A percentile compares a stretch with the other conserved stretches of the same genome.
Evolutionary conservation across 2,113 vertebrate genomes (phyloP).

Genomic region (Phainopepla nitens): DNA sequence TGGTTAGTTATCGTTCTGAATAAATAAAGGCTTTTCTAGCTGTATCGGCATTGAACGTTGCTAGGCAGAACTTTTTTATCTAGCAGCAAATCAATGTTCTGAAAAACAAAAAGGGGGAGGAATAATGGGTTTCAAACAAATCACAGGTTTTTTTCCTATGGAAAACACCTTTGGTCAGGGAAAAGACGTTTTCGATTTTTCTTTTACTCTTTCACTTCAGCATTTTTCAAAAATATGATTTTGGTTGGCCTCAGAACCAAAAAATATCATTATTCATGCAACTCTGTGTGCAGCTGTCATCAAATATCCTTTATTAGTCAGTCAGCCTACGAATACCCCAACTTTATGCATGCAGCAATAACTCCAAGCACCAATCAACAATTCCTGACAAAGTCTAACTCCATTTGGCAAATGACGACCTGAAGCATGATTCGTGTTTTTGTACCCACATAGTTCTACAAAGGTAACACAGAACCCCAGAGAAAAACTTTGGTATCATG

Average conservation of each 20-base stretch:
- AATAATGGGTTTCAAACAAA: not conserved
- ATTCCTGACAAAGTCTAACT: not conserved
- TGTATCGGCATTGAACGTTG: not conserved
- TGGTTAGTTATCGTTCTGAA: not conserved
- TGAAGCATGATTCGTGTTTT: not conserved
- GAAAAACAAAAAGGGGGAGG: not conserved
- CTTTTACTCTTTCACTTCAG: not conserved
- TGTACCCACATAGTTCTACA: not conserved
- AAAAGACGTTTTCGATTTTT: not conserved
- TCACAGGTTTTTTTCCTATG: not conserved
- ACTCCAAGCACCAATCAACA: not conserved
- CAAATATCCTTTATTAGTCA: not conserved
- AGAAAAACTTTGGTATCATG: not conserved
- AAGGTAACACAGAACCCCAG: not conserved
- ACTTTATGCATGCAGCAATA: not conserved
- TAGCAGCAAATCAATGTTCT: not conserved
- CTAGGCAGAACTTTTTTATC: not conserved
- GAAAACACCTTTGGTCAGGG: not conserved
- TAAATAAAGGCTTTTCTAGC: not conserved
- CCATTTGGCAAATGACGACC: not conserved
- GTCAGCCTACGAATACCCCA: not conserved
- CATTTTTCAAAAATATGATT: not conserved
- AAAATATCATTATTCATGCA: not conserved
- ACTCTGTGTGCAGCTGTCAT: not conserved
- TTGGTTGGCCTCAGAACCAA: not conserved